Evolutionary conservation across 2,888 invertebrate genomes (phyloP).

Genomic region (Drosophila testacea): DNA sequence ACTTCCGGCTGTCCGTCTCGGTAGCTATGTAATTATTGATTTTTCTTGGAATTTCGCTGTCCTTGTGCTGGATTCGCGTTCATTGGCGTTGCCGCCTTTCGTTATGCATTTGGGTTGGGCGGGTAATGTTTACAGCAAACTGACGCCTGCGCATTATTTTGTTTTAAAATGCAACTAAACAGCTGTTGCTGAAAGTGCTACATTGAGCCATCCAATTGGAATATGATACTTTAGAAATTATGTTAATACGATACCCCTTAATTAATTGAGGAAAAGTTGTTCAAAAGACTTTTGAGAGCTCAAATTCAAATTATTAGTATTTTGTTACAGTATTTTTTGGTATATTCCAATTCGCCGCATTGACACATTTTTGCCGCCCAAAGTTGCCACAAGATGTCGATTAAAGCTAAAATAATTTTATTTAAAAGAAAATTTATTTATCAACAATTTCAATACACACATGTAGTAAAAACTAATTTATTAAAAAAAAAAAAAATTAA

Average conservation of each 20-base stretch:
- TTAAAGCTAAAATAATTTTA: background rate
- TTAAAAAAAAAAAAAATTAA: background rate
- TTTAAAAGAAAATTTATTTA: background rate
- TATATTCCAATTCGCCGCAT: conserved; percentile 22
- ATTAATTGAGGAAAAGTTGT: no score
- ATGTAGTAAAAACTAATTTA: background rate
- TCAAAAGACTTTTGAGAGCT: background rate
- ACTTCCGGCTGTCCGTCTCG: conserved; percentile 64
- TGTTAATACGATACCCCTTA: background rate
- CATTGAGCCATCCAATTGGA: background rate
- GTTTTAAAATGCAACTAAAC: conserved; percentile 54
- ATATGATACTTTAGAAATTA: background rate
- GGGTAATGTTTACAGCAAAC: conserved; percentile 62
- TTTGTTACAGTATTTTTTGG: conserved; percentile 9
- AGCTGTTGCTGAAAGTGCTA: conserved; percentile 20
- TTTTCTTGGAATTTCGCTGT: conserved; percentile 74
- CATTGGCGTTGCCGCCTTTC: conserved; percentile 58
- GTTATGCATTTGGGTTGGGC: conserved; percentile 56
- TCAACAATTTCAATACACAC: background rate
- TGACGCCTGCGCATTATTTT: conserved; percentile 56
- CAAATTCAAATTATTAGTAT: background rate
- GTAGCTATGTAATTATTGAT: conserved; percentile 78
- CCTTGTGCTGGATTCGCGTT: conserved; percentile 82
- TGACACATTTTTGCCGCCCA: background rate
- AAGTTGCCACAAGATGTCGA: background rate